A percentile compares a stretch with the other conserved stretches of the same genome.
Conservation (phyloP, 2,888 invertebrate species). For the Dyspetes luteomarginatus region DNA sequence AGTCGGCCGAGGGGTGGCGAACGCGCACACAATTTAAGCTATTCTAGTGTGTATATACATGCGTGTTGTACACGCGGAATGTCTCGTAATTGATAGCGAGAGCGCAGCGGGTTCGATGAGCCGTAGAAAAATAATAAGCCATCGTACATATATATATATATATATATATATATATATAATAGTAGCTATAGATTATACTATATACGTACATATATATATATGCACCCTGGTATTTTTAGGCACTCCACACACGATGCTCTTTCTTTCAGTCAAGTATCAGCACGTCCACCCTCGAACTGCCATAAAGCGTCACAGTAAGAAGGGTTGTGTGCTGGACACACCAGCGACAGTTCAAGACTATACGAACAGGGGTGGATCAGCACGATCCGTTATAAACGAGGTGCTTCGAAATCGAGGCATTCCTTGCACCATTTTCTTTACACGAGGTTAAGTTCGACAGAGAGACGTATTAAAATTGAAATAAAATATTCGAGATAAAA, state of each 20-base stretch:
- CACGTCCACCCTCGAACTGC: slow-evolving; percentile 39
- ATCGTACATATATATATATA: slow-evolving; percentile 66
- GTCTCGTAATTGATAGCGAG: slow-evolving; percentile 82
- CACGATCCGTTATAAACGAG: no score
- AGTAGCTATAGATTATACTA: neutral
- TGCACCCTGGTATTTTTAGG: slow-evolving; percentile 77
- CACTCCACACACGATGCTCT: slow-evolving; percentile 71
- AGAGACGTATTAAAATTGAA: neutral
- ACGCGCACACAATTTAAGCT: slow-evolving; percentile 17
- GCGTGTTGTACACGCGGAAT: slow-evolving; percentile 74
- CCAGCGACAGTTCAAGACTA: neutral
- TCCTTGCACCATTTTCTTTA: neutral
- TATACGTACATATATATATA: slow-evolving; percentile 36
- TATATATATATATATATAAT: slow-evolving; percentile 31
- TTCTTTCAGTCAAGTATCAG: slow-evolving; percentile 46
- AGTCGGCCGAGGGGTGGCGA: slow-evolving; percentile 52
- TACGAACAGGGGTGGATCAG: neutral
- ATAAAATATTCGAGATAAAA: neutral
- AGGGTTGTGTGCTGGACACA: slow-evolving; percentile 26
- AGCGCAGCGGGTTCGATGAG: slow-evolving; percentile 81
- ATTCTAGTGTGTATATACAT: slow-evolving; percentile 65
- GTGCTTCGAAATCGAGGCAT: slow-evolving; percentile 5
- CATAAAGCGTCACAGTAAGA: slow-evolving; percentile 28
- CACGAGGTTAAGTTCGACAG: neutral
- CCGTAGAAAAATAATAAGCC: slow-evolving; percentile 83